Conservation (phyloP, 2,797 vertebrate genomes). For the Artibeus jamaicensis region DNA sequence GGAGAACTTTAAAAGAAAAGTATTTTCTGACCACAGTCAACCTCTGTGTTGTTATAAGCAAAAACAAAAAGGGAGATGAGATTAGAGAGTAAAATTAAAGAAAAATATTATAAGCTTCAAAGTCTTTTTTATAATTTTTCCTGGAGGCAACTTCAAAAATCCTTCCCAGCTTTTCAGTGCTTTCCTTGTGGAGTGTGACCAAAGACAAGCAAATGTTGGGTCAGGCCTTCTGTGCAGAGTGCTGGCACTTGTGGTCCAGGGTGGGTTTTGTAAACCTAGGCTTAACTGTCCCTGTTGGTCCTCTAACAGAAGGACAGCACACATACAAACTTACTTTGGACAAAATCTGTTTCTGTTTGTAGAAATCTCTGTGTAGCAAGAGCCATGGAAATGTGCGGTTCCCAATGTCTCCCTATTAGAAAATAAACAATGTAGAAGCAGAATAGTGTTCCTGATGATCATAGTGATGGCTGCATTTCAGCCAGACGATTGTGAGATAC, state of each 20-base stretch:
- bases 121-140: slow-evolving; percentile 64
- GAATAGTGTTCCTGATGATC: not conserved
- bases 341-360: slow-evolving; percentile 48
- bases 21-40: slow-evolving; percentile 51
- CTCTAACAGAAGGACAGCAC: slow-evolving; percentile 49
- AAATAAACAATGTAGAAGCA: not conserved
- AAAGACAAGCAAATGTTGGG: slow-evolving; percentile 71
- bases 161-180: slow-evolving; percentile 47
- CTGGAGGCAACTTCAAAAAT: slow-evolving; percentile 75
- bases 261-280: not conserved
- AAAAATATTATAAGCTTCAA: slow-evolving; percentile 66
- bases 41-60: slow-evolving; percentile 58
- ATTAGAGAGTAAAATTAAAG: slow-evolving; percentile 72
- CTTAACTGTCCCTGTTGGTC: slow-evolving; percentile 53
- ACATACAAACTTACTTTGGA: slow-evolving; percentile 31
- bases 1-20: slow-evolving; percentile 57
- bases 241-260: slow-evolving; percentile 54
- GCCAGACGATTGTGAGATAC: not conserved
- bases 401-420: not conserved
- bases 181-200: slow-evolving; percentile 69
- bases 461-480: not conserved
- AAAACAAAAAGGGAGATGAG: slow-evolving; percentile 61
- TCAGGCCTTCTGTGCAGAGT: slow-evolving; percentile 61
- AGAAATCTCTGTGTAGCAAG: slow-evolving; percentile 46
- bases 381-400: not conserved